Base-by-base conservation (phyloP, 2,888 invertebrate species). In the Dryococelus australis region DNA sequence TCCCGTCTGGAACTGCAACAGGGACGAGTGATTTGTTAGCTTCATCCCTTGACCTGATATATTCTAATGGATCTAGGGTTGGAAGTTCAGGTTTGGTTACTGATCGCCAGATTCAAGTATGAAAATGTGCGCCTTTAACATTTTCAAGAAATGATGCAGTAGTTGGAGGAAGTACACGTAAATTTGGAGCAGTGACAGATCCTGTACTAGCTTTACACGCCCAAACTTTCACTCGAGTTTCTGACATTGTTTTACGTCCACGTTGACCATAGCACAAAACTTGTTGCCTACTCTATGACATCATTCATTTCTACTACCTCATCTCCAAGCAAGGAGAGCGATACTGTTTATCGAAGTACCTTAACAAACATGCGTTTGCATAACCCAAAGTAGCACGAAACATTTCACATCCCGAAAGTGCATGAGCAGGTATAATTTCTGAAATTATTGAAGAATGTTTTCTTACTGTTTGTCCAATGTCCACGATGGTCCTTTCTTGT, bases 401-500 rank as follows among this genome's bases (percentile, higher is more conserved):
- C 79, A 26, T 79, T 10, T 79, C 79, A 79, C 79, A 79, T 27
- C 79, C 1, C 9, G 79, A 79, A 79, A 79, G 79, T 8, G 79
- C 5, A 79, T 79, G 27, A 79, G 9, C 79, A 4, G 79, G 24
- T 79, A 79, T 6, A 79, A 79, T 10, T 5, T 79, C n/a, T 79
- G 27, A 79, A 79, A 79, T 79, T 1, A 79, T 79, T n/a, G 79
- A 79, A 79, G 79, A 79, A 79, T 79, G 79, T 5, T 79, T 79
- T 8, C n/a, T 79, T 5, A 79, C 79, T 79, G 79, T 8, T 79
- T 26, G 24, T 79, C 3, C 5, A 79, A 79, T 8, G n/a, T 79
- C 79, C 27, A 6, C 1, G 8, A 79, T 24, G n/a, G 79, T 79
- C 27, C 24, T 79, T 26, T 27, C 79, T 79, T 79, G n/a, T 26